Base-by-base conservation (phyloP, 2,113 vertebrate genomes). In the Callipepla californica region DNA sequence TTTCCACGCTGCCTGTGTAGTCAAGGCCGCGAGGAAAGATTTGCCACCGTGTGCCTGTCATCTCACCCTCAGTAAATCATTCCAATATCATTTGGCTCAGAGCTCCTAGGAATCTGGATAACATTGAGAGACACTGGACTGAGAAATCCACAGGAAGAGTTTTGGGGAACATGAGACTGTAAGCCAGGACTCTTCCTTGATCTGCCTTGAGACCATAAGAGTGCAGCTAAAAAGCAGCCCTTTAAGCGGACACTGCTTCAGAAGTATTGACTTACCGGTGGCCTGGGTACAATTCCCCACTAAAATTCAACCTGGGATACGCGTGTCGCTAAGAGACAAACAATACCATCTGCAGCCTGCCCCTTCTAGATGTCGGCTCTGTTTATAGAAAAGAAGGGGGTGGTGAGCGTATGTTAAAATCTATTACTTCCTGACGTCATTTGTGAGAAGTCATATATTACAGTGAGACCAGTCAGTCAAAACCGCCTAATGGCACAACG, bases 331-430 rank as follows among this genome's bases (percentile, higher is more conserved):
- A 12, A 28, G 80, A 88, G 61, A 93, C 83, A 95, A 96, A 87
- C 67, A 93, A 90, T 94, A 80, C 91, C 89, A 92, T 89, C 83
- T 96, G 91, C 92, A 94, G 89, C 80, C 78, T 94, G 86, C 89
- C 95, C 86, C 93, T 92, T 92, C 0, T 25, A 91, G 92, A 62
- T 81, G 48, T 81, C 12, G 3, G 65, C 95, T 92, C 95, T 95
- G 76, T 94, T 92, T 87, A 85, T 92, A 93, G 93, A 95, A 95
- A 96, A 92, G 76, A 89, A 93, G 85, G 83, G 83, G 80, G 90
- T 93, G 95, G 73, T 4, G 2, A 88, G 69, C 12, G 13, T 78
- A 89, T 96, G 92, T 85, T 94, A 75, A 92, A 86, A 93, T 57
- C n/a, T 61, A 19, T 61, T 87, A 58, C 74, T 93, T 93, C 78